Evolutionary conservation across 2,797 vertebrate species (phyloP), one percentile per base, ranked within the genome.

Genomic region (Tinamus major): DNA sequence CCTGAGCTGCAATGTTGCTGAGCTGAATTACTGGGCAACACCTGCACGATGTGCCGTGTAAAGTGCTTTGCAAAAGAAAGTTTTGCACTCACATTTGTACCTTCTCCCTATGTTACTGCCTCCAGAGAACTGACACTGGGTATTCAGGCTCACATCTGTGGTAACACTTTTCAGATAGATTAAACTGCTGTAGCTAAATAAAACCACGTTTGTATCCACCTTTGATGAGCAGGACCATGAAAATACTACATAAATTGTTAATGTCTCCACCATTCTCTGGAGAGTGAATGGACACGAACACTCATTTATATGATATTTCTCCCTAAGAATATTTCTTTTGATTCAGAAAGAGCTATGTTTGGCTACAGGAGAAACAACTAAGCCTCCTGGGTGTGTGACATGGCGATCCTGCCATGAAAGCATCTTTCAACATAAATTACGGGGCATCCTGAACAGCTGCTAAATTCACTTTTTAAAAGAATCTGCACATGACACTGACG

Each of bases 401-500:
- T 1, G 44, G 24, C 13, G 67, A 0, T 62, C 29, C 0, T 44
- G 21, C 6, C 10, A 4, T 17, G 16, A 46, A 44, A 33, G n/a
- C 53, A 9, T 10, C 4, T 26, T 18, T n/a, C 23, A 12, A 19
- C 75, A 62, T 0, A 1, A 76, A 78, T 23, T 6, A 63, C 24
- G 1, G 33, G 20, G 16, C 11, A 8, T 5, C 16, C 65, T 44
- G 41, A 46, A 79, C 5, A 72, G 44, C 26, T 84, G 35, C 41
- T 10, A 49, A 94, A 85, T 71, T 61, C 48, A 44, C 7, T 62
- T 87, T 74, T 39, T 7, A 46, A 56, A 80, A 61, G 77, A 42
- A 16, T 46, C 48, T 91, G 65, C 10, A 65, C 2, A 1, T 33
- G 31, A 20, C 67, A 18, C 8, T 64, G 58, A 37, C 39, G 65